Conservation (phyloP, 2,113 vertebrate species). For the Telmatochromis brichardi region DNA sequence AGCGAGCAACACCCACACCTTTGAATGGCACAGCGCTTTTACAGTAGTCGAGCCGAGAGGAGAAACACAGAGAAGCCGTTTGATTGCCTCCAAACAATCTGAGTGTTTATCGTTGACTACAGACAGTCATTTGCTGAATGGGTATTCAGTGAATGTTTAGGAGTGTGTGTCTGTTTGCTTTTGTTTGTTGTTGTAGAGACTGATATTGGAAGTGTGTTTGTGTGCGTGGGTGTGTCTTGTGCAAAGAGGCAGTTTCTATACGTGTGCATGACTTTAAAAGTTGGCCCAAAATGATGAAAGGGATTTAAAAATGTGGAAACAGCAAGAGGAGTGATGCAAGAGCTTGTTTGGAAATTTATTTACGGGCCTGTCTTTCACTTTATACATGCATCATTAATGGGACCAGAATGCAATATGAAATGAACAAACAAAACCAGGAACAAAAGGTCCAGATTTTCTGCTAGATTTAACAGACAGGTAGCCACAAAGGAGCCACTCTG, state of each 20-base stretch:
- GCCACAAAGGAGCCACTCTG: neutral
- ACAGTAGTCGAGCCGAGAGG: conserved; percentile 42
- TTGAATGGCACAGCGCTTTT: conserved; percentile 59
- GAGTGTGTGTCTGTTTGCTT: conserved; percentile 49
- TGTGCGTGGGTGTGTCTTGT: conserved; percentile 25
- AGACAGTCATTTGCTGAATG: conserved; percentile 41
- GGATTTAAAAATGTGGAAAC: neutral
- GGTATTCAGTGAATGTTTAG: conserved; percentile 44
- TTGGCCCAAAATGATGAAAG: neutral
- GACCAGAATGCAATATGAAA: neutral
- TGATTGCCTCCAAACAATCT: conserved; percentile 67
- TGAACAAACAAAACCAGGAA: neutral
- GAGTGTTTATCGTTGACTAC: conserved; percentile 64
- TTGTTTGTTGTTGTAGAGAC: conserved; percentile 36
- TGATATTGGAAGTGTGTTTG: conserved; percentile 27
- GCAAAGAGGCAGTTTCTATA: neutral
- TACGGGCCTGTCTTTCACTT: neutral
- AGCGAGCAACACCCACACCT: conserved; percentile 66
- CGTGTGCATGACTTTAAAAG: neutral
- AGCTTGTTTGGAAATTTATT: neutral
- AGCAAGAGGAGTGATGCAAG: neutral
- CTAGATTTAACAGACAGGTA: neutral
- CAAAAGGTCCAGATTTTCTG: neutral
- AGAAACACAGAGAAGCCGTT: conserved; percentile 47
- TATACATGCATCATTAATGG: neutral